Evolutionary conservation across 2,797 vertebrate species (phyloP), one percentile per base, ranked within the genome.

Genomic region (Atherinosoma microstoma): DNA sequence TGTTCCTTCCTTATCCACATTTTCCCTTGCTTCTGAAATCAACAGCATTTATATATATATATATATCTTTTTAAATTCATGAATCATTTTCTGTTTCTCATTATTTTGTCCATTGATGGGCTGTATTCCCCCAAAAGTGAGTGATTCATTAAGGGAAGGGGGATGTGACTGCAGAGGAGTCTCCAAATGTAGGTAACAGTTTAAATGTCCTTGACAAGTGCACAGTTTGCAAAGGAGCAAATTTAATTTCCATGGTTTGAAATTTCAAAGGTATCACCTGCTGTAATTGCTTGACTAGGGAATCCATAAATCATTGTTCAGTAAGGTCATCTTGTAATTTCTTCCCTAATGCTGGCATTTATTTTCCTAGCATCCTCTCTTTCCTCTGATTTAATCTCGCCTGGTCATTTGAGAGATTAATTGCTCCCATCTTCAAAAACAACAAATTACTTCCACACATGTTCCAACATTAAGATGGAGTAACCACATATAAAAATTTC

Each of bases 261-360:
- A 96, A 90, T 92, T 95, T 96, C 93, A 94, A 85, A 96, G 95
- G 96, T 96, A 95, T 96, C 96, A 96, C 93, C 90, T 94, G 94
- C 94, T 93, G 92, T 96, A 95, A 96, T 97, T 97, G 96, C 96
- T 95, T 95, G 96, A 96, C 94, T 86, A 82, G 90, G 93, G 91
- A 94, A 97, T 97, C 96, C 95, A 98, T 98, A 96, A 97, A 98
- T 98, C 97, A 98, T 95, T 91, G 93, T 92, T 95, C 92, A 94
- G 93, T 96, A 91, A 96, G 95, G 95, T 96, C 95, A 96, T 97
- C 94, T 94, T 93, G 94, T 95, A 96, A 96, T 93, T 94, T 94
- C 93, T 96, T 95, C 95, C 95, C 95, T 93, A 92, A 92, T 92
- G 91, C 87, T 92, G 91, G 91, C 92, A 94, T 93, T 94, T 94